Conservation (phyloP, 2,113 vertebrate genomes). For the Bombycilla garrulus region DNA sequence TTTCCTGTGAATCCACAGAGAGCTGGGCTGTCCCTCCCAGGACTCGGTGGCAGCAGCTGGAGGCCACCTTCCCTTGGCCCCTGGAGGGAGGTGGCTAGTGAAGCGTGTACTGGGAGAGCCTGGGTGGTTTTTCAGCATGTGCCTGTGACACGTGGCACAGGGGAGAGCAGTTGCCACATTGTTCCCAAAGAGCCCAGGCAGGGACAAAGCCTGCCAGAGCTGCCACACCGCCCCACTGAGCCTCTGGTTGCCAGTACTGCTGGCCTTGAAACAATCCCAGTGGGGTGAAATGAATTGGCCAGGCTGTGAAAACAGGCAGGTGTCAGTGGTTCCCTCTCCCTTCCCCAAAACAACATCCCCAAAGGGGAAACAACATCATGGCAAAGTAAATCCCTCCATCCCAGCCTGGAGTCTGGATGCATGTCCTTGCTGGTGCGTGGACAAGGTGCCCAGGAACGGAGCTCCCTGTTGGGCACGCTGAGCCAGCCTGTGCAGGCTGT, state of each 20-base stretch:
- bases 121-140: not conserved
- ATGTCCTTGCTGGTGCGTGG: not conserved
- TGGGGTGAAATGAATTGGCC: not conserved
- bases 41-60: not conserved
- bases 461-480: not conserved
- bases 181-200: not conserved
- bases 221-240: fast-evolving
- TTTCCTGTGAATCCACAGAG: not conserved
- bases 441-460: not conserved
- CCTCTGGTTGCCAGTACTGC: not conserved
- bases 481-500: not conserved
- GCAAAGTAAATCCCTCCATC: not conserved
- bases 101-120: not conserved
- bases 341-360: not conserved
- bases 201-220: not conserved
- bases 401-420: not conserved
- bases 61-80: not conserved
- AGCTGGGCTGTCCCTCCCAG: not conserved
- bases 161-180: not conserved
- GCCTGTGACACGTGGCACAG: not conserved
- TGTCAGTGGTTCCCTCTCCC: not conserved
- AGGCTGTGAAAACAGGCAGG: not conserved
- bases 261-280: not conserved
- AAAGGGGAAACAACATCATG: not conserved
- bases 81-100: not conserved